A percentile compares a stretch with the other conserved stretches of the same genome.
Conservation (phyloP, 2,797 vertebrate species). For the Eupleurogrammus muticus region DNA sequence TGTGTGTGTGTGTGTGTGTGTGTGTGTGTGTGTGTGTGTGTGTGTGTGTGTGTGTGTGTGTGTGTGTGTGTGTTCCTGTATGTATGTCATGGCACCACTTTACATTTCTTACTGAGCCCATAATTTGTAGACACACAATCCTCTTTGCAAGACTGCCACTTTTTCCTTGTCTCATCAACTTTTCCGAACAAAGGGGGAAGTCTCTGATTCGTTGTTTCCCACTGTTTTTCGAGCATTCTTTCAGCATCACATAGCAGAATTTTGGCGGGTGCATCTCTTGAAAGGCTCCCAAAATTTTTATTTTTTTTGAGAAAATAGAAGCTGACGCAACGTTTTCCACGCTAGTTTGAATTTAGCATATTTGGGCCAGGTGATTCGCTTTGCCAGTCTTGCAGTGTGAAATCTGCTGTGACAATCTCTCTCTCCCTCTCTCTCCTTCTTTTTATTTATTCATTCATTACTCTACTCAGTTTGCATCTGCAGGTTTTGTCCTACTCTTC, state of each 20-base stretch:
- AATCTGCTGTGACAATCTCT: conserved; percentile 57
- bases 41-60: too few relatives aligned
- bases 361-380: conserved; percentile 59
- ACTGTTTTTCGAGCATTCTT: conserved; percentile 60
- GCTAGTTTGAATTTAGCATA: conserved; percentile 62
- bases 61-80: background rate
- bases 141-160: conserved; percentile 36
- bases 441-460: conserved; percentile 36
- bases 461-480: conserved; percentile 16
- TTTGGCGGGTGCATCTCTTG: conserved; percentile 68
- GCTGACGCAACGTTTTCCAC: conserved; percentile 78
- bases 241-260: conserved; percentile 50
- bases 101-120: conserved; percentile 28
- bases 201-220: conserved; percentile 48
- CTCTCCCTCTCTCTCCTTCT: conserved; percentile 33
- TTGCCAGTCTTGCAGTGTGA: conserved; percentile 63
- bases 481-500: conserved; percentile 12
- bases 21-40: too few relatives aligned
- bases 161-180: conserved; percentile 52
- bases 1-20: too few relatives aligned
- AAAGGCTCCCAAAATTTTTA: conserved; percentile 68
- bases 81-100: conserved; percentile 2
- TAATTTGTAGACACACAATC: conserved; percentile 26
- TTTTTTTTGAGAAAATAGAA: conserved; percentile 50
- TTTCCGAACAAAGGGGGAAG: conserved; percentile 58